A percentile compares a stretch with the other conserved stretches of the same genome.
Evolutionary conservation across 2,113 vertebrate genomes (phyloP).

Genomic region (Halichoerus grypus): DNA sequence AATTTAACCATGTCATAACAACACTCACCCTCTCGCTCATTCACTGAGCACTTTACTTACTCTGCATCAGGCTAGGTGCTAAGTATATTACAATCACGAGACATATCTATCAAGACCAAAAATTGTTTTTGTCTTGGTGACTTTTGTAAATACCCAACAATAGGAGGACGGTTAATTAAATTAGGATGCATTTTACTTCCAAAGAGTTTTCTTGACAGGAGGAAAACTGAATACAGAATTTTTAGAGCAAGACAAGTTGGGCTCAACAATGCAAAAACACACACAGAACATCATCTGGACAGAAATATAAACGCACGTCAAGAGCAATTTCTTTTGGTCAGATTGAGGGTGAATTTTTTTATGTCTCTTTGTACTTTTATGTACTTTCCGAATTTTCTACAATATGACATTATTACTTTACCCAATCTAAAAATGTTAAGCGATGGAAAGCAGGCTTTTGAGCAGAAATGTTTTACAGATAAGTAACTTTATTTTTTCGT

Average conservation of each 20-base stretch:
- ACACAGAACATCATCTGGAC: not conserved
- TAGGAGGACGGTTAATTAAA: not conserved
- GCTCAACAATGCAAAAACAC: not conserved
- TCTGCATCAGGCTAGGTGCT: no score
- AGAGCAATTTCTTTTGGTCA: not conserved
- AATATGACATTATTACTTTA: not conserved
- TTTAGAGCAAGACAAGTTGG: not conserved
- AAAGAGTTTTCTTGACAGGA: not conserved
- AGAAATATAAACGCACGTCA: accelerated
- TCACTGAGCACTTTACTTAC: not conserved
- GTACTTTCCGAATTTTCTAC: not conserved
- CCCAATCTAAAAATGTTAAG: not conserved
- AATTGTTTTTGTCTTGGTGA: not conserved
- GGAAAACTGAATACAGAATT: not conserved
- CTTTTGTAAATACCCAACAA: not conserved
- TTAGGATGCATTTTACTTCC: not conserved
- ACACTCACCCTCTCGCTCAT: not conserved
- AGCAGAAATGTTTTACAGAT: accelerated
- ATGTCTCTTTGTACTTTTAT: not conserved
- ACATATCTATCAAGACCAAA: not conserved
- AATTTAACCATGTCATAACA: not conserved
- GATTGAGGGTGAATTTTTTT: not conserved
- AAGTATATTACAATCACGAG: accelerated
- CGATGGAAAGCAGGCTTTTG: not conserved
- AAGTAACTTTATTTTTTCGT: not conserved